These are phyloP conservation scores for Polylopha cassiicola DNA, from an alignment of 2,888 invertebrate genomes.

Conservation along the genomic window DNA sequence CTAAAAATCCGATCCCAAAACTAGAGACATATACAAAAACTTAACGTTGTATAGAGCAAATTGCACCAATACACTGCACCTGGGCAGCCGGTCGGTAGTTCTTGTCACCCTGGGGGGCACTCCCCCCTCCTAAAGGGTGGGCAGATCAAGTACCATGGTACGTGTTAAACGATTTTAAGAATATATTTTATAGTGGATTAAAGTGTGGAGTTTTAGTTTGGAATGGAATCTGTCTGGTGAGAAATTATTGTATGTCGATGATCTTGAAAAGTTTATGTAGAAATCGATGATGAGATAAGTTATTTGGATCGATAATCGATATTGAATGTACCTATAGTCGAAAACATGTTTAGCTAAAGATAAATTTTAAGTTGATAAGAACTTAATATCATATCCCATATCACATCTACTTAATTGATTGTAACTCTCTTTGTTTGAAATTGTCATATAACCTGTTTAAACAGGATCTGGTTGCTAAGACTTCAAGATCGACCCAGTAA, in stretches of 20 bases:
- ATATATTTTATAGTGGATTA: constrained; percentile 17
- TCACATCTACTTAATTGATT: too few species aligned
- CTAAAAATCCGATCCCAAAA: constrained; percentile 8
- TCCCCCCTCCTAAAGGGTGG: constrained; percentile 16
- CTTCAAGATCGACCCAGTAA: too few species aligned
- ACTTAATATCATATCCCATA: too few species aligned
- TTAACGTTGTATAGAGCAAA: constrained; percentile 41
- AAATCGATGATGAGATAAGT: too few species aligned
- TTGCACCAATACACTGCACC: constrained; percentile 64
- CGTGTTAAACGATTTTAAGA: constrained; percentile 20
- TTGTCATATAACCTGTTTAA: neutral
- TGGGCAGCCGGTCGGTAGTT: constrained; percentile 40
- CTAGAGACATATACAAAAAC: constrained; percentile 15
- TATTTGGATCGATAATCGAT: too few species aligned
- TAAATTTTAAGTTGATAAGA: too few species aligned
- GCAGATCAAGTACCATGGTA: constrained; percentile 15
- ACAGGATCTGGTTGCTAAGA: too few species aligned
- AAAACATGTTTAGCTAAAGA: too few species aligned
- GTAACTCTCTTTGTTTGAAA: too few species aligned
- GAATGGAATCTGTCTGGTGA: constrained; percentile 5
- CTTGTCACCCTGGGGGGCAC: constrained; percentile 50
- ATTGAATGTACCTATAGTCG: too few species aligned
- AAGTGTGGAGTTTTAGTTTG: constrained; percentile 14
- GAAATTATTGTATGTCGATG: neutral
- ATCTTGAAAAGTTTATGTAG: constrained; percentile 5